phyloP scores from a whole-genome alignment of 2,113 vertebrate genomes.

The Pachycephala philippinensis region DNA sequence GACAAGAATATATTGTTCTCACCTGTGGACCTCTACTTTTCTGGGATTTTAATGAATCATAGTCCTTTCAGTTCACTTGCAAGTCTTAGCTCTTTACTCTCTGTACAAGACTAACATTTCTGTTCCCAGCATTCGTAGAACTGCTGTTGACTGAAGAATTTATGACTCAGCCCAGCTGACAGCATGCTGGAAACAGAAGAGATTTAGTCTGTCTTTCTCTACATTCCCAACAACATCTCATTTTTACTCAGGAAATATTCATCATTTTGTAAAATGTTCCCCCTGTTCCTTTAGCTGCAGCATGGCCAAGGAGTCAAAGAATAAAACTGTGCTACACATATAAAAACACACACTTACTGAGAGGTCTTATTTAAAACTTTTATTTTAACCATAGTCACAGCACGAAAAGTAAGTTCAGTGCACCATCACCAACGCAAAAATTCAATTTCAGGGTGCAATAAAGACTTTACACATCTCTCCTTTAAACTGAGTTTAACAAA shows the following conservation, averaged over 20 bases:
- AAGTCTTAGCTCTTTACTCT: background rate
- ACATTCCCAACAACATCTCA: slow-evolving; percentile 40
- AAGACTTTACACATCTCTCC: background rate
- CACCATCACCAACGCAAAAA: background rate
- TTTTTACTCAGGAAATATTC: slow-evolving; percentile 49
- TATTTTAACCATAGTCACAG: background rate
- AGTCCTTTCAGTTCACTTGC: slow-evolving; percentile 12
- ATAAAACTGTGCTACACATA: background rate
- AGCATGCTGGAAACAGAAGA: slow-evolving; percentile 31
- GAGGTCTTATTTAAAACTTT: slow-evolving; percentile 28
- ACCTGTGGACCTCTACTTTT: background rate
- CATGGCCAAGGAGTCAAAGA: background rate
- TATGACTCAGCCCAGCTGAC: slow-evolving; percentile 42
- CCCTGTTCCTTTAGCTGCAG: background rate
- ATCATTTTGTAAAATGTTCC: slow-evolving; percentile 14
- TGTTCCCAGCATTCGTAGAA: background rate
- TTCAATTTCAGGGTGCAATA: background rate
- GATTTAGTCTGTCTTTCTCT: slow-evolving; percentile 42
- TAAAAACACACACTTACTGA: background rate
- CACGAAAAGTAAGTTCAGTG: background rate
- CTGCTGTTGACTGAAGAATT: slow-evolving; percentile 58
- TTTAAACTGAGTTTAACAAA: background rate
- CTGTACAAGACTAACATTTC: background rate
- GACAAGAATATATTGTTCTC: slow-evolving; percentile 46
- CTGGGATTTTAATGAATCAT: slow-evolving; percentile 6